Percentiles rank a stretch among this genome's conserved stretches.
phyloP scores from a whole-genome alignment of 2,888 invertebrate species.

The Trichopria drosophilae region DNA sequence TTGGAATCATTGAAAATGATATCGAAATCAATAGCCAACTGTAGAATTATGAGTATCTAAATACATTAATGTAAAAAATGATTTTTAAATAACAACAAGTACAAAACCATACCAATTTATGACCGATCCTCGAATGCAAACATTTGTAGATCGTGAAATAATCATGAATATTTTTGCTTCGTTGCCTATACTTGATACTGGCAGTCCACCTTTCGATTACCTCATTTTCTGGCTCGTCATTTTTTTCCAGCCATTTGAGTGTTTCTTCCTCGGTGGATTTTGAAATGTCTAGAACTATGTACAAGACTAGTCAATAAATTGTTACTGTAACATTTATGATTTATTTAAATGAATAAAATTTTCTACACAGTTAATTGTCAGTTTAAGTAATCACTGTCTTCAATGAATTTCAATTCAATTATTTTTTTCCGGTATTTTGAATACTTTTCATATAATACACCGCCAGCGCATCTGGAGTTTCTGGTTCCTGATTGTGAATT shows the following conservation, averaged over 20 bases:
- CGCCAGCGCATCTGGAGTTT: constrained; percentile 8
- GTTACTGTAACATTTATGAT: no score
- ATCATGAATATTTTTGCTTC: no score
- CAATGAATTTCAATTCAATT: constrained; percentile 11
- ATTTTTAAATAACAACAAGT: no score
- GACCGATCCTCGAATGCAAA: no score
- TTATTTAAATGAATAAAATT: not conserved
- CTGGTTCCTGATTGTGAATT: constrained; percentile 7
- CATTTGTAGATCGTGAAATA: no score
- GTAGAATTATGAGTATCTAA: no score
- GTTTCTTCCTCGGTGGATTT: not conserved
- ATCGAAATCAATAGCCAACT: no score
- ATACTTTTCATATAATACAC: constrained; percentile 22
- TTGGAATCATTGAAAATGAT: no score
- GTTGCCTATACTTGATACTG: not conserved
- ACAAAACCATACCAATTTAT: constrained; percentile 1
- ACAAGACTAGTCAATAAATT: no score
- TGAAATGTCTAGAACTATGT: constrained; percentile 3
- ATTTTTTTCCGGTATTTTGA: constrained; percentile 12
- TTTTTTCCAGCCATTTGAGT: constrained; percentile 15
- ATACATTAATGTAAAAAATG: no score
- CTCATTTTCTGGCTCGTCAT: constrained; percentile 4
- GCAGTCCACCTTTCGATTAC: not conserved
- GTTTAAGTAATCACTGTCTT: constrained; percentile 8
- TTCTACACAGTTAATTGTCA: not conserved